Evolutionary conservation across 2,113 vertebrate species (phyloP).

Genomic region (Leucosticte australis): DNA sequence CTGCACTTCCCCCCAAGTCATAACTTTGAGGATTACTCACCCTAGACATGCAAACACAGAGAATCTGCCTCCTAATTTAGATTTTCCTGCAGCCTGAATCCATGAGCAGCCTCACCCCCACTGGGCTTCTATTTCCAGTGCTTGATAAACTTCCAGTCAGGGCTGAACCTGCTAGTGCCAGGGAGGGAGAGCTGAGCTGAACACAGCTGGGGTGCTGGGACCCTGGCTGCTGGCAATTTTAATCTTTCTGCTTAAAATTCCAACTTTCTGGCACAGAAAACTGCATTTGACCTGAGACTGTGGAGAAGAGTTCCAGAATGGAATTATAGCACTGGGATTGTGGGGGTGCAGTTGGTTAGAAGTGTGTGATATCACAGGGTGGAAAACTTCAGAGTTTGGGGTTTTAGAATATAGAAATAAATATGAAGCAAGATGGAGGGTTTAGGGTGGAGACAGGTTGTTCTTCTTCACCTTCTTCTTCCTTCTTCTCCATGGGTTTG

Average conservation of each 20-base stretch:
- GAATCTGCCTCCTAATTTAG: conserved; percentile 3
- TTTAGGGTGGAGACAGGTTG: not conserved
- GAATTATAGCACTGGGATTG: not conserved
- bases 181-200: not conserved
- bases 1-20: conserved; percentile 14
- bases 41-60: not conserved
- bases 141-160: not conserved
- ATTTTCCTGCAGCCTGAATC: conserved; percentile 30
- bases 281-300: not conserved
- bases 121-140: not conserved
- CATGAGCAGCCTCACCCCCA: not conserved
- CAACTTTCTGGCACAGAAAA: not conserved
- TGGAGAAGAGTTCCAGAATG: not conserved
- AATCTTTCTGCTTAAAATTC: not conserved
- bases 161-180: not conserved
- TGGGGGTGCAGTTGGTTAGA: not conserved
- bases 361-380: not conserved
- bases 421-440: not conserved
- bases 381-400: not conserved
- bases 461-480: not conserved
- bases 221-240: not conserved
- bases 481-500: not conserved
- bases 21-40: conserved; percentile 58
- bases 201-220: not conserved
- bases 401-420: not conserved